Evolutionary conservation across 2,888 invertebrate genomes (phyloP), one percentile per base, ranked within the genome.

Genomic region (Helobdella robusta): DNA sequence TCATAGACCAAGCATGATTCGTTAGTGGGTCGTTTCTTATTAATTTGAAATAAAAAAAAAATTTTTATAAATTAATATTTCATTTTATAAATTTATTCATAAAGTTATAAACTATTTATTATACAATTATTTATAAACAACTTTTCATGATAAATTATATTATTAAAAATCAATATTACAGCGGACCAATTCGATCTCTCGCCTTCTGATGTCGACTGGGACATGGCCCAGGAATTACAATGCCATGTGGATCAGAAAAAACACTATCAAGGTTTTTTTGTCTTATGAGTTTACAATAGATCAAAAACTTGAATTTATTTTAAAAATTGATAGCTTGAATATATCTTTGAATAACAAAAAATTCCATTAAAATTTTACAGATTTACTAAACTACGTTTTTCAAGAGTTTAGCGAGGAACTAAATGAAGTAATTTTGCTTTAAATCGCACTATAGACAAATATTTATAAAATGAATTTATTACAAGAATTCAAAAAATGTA

Each of bases 401-500:
- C 40, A 40, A 2, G 60, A 60, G 28, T 60, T 60, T 30, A 60
- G 40, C 11, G 60, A 60, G 2, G 60, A 60, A 40, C 30, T 60
- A 4, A 60, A 44, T 23, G 60, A 60, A 25, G 60, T 44, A 40
- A 44, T n/a, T n/a, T n/a, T n/a, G 8, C 56, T 30, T 56, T n/a
- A 4, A 52, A 23, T 52, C 2, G 15, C 23, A 15, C 8, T 50
- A 20, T 50, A 50, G 11, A 6, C 6, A 20, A 50, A 20, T 15
- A 15, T 50, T 50, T 6, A 8, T 50, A 20, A 6, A 50, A 50
- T 50, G 52, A 15, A 20, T 50, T 6, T 20, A 6, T 50, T 20
- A 6, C 11, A 20, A 6, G 11, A 50, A 20, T 50, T 20, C 15
- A 20, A 50, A 20, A 8, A 50, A 50, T 50, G 6, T 20, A 50